These are phyloP conservation scores for Drosophila neutralis DNA, from an alignment of 2,888 invertebrate species.

Conservation along the genomic window DNA sequence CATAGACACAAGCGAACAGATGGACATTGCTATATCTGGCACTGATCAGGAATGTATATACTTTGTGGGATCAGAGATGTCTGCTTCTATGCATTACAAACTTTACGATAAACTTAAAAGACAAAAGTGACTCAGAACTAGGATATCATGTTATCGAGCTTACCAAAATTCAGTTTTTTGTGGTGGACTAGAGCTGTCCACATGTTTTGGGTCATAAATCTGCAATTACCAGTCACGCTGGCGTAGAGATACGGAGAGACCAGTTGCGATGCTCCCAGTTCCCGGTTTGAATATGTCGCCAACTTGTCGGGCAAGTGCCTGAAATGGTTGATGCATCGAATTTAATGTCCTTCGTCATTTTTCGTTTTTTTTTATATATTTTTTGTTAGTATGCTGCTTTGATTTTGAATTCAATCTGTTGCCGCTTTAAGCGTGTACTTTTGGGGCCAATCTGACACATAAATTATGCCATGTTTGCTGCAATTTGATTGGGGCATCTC, in stretches of 20 bases:
- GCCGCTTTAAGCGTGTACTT: slow-evolving; percentile 50
- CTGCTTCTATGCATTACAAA: not conserved
- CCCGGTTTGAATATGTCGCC: slow-evolving; percentile 26
- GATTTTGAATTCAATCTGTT: slow-evolving; percentile 44
- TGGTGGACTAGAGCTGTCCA: slow-evolving; percentile 54
- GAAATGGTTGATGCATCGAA: slow-evolving; percentile 56
- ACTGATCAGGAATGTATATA: not conserved
- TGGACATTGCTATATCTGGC: not conserved
- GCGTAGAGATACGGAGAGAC: slow-evolving; percentile 8
- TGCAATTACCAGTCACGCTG: slow-evolving; percentile 69
- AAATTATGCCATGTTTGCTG: slow-evolving; percentile 68
- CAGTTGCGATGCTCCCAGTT: not conserved
- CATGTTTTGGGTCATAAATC: slow-evolving; percentile 73
- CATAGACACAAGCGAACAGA: too few relatives aligned
- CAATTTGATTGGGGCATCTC: slow-evolving; percentile 68
- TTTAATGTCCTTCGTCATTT: slow-evolving; percentile 1
- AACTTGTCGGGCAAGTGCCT: slow-evolving; percentile 31
- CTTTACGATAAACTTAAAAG: not conserved
- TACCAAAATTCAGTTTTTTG: not conserved
- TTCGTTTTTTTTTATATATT: not conserved
- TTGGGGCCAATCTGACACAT: slow-evolving; percentile 52
- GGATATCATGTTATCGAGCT: slow-evolving; percentile 2
- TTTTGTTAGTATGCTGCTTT: slow-evolving; percentile 4
- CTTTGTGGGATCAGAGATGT: not conserved
- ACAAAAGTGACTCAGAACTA: not conserved